phyloP scores from a whole-genome alignment of 2,113 vertebrate genomes.

The Oncorhynchus clarkii region DNA sequence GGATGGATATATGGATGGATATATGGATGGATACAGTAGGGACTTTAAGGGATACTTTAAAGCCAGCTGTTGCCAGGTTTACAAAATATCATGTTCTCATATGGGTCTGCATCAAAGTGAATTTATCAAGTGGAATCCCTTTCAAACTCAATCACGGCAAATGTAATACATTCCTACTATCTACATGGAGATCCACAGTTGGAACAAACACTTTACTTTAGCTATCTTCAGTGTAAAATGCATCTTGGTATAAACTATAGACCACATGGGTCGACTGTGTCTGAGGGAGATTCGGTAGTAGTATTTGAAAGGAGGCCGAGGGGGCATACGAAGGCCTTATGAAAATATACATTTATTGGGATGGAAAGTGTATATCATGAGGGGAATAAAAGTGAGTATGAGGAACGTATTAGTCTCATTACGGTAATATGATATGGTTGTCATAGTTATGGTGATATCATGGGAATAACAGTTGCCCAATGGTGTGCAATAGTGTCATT shows the following conservation, averaged over 20 bases:
- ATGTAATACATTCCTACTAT: neutral
- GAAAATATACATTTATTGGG: neutral
- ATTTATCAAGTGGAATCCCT: neutral
- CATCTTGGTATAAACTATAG: no score
- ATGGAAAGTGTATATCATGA: neutral
- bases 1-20: neutral
- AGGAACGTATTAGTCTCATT: neutral
- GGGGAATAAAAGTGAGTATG: neutral
- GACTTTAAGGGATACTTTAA: neutral
- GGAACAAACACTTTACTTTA: no score
- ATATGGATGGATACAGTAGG: neutral
- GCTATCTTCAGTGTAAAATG: no score
- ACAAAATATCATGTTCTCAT: neutral
- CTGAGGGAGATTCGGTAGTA: neutral
- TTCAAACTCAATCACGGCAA: neutral
- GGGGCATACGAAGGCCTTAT: neutral
- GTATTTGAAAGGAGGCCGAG: neutral
- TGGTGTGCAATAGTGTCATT: no score
- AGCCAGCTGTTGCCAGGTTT: neutral
- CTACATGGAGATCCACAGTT: neutral
- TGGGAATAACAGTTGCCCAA: no score
- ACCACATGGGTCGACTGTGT: neutral
- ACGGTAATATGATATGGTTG: conserved; percentile 26
- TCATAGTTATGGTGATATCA: no score
- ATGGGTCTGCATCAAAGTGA: neutral